phyloP scores from a whole-genome alignment of 2,113 vertebrate species.

The Meleagris gallopavo region DNA sequence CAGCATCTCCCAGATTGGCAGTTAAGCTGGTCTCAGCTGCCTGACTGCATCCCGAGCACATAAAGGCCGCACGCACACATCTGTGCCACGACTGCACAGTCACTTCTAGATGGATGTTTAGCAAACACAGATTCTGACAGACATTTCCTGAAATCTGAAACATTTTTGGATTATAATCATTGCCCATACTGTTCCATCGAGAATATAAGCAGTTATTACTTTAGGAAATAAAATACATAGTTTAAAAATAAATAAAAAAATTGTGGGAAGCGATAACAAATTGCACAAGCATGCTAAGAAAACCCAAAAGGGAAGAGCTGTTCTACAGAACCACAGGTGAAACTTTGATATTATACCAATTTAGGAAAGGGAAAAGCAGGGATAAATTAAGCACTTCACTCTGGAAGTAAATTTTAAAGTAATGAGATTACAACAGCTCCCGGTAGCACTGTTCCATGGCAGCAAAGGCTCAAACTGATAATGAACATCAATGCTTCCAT shows the following conservation, averaged over 20 bases:
- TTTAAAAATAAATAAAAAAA: neutral
- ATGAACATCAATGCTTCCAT: constrained; percentile 16
- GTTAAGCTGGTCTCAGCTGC: neutral
- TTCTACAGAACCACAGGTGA: neutral
- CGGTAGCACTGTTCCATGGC: constrained; percentile 30
- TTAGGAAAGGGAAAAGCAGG: neutral
- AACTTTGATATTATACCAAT: neutral
- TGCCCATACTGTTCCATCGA: neutral
- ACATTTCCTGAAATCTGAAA: neutral
- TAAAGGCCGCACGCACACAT: accelerated
- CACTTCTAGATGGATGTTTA: neutral
- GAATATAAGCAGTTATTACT: neutral
- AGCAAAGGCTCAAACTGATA: constrained; percentile 42
- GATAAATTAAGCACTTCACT: constrained; percentile 7
- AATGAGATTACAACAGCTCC: constrained; percentile 35
- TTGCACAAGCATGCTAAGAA: neutral
- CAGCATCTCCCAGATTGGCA: neutral
- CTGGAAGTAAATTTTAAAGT: constrained; percentile 34
- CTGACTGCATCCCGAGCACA: neutral
- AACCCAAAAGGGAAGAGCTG: neutral
- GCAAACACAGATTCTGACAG: neutral
- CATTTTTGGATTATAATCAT: neutral
- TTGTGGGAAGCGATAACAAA: neutral
- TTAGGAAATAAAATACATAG: neutral
- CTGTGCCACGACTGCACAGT: neutral